Evolutionary conservation across 2,113 vertebrate species (phyloP).

Genomic region (Athene cunicularia): DNA sequence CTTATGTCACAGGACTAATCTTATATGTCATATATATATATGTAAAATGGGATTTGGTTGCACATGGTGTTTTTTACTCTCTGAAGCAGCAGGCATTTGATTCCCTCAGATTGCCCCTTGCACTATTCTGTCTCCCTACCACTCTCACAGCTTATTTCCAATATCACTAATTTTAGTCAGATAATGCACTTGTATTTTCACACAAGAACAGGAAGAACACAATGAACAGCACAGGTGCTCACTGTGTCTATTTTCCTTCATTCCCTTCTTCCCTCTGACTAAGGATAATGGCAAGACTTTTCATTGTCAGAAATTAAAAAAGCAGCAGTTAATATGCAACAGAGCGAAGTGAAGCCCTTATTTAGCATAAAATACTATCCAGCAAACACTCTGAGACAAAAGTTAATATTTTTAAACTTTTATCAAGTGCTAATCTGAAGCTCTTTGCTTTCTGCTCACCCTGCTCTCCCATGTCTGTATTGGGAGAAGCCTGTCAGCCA

Average conservation of each 20-base stretch:
- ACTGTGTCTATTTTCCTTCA: neutral
- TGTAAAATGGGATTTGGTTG: neutral
- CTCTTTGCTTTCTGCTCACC: fast-evolving
- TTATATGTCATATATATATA: neutral
- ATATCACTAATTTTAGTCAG: neutral
- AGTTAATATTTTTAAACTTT: neutral
- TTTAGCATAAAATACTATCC: neutral
- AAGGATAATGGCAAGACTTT: neutral
- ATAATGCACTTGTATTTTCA: neutral
- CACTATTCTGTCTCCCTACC: neutral
- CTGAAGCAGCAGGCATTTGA: neutral
- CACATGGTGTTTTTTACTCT: neutral
- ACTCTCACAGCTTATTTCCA: neutral
- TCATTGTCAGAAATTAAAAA: neutral
- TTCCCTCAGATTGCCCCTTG: neutral
- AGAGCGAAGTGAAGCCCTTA: neutral
- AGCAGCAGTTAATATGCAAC: neutral
- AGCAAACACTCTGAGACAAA: neutral
- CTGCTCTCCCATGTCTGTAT: neutral
- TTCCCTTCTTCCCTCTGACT: neutral
- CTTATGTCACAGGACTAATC: neutral
- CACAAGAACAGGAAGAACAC: neutral
- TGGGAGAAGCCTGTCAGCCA: neutral
- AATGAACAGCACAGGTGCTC: neutral
- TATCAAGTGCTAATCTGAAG: neutral